Evolutionary conservation across 2,888 invertebrate species (phyloP).

Genomic region (Apotomis betuletana): DNA sequence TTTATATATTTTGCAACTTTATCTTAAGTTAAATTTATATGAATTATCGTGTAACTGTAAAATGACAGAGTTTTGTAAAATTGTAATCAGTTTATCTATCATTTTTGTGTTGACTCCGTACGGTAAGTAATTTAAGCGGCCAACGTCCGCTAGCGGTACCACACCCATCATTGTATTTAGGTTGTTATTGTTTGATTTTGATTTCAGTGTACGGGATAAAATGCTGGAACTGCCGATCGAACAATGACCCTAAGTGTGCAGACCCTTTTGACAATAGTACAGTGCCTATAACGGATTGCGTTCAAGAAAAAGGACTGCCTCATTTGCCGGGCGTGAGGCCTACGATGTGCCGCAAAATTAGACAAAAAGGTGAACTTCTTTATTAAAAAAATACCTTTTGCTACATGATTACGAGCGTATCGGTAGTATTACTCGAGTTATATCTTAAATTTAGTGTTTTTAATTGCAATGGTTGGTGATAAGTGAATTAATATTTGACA

Average conservation of each 20-base stretch:
- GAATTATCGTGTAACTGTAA: not conserved
- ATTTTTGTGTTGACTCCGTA: constrained; percentile 26
- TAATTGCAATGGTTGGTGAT: no score
- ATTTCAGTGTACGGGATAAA: constrained; percentile 87
- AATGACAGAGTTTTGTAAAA: constrained; percentile 23
- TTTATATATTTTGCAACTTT: no score
- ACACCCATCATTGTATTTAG: constrained; percentile 31
- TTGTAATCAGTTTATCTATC: constrained; percentile 13
- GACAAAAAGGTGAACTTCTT: constrained; percentile 89
- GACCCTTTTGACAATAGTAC: constrained; percentile 96
- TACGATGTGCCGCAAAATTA: constrained; percentile 95
- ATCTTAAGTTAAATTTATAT: no score
- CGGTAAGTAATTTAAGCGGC: constrained; percentile 11
- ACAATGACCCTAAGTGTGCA: constrained; percentile 93
- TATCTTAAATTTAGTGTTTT: no score
- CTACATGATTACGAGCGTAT: no score
- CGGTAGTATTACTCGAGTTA: no score
- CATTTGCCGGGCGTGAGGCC: constrained; percentile 88
- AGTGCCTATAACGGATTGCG: constrained; percentile 92
- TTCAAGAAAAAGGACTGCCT: constrained; percentile 82
- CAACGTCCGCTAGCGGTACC: not conserved
- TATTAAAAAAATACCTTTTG: no score
- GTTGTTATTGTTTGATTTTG: constrained; percentile 43
- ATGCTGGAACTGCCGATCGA: constrained; percentile 96
- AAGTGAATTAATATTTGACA: no score